Evolutionary conservation across 1,140 invertebrate species (phyloP).

Genomic region (Sweltsa coloradensis): DNA sequence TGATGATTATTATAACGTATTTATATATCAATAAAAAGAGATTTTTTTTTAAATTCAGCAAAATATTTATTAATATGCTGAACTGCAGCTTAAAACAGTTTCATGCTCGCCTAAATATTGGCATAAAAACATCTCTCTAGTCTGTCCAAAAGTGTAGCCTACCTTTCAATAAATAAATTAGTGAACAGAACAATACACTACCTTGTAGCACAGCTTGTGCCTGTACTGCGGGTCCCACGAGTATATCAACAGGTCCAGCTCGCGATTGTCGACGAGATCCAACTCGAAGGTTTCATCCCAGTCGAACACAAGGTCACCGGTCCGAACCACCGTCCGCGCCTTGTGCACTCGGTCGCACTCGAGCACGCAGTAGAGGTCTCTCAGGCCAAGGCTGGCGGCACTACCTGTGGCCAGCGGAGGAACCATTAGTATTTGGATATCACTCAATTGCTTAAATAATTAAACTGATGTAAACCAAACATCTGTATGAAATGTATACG

Average conservation of each 20-base stretch:
- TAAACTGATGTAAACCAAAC: too few species aligned
- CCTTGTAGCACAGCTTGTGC: constrained; percentile 89
- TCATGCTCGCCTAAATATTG: too few species aligned
- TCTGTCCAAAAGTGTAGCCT: too few species aligned
- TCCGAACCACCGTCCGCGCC: constrained; percentile 92
- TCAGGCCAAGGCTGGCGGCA: constrained; percentile 35
- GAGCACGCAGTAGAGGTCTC: constrained; percentile 93
- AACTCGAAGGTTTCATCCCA: constrained; percentile 99
- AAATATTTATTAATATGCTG: not conserved
- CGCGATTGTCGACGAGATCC: constrained; percentile 85
- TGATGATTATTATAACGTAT: too few species aligned
- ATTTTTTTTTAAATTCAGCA: too few species aligned
- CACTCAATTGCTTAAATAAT: too few species aligned
- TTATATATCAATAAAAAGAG: too few species aligned
- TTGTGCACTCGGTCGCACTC: constrained; percentile 96
- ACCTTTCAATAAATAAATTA: too few species aligned
- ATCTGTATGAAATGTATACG: too few species aligned
- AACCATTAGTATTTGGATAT: too few species aligned
- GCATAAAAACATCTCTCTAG: too few species aligned
- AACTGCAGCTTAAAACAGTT: too few species aligned
- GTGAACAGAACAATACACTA: constrained; percentile 80
- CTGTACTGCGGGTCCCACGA: constrained; percentile 95
- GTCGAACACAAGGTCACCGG: constrained; percentile 93
- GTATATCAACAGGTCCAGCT: constrained; percentile 92
- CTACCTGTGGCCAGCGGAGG: constrained; percentile 2